A percentile compares a stretch with the other conserved stretches of the same genome.
Conservation (phyloP, 2,113 vertebrate species). For the Charina bottae region DNA sequence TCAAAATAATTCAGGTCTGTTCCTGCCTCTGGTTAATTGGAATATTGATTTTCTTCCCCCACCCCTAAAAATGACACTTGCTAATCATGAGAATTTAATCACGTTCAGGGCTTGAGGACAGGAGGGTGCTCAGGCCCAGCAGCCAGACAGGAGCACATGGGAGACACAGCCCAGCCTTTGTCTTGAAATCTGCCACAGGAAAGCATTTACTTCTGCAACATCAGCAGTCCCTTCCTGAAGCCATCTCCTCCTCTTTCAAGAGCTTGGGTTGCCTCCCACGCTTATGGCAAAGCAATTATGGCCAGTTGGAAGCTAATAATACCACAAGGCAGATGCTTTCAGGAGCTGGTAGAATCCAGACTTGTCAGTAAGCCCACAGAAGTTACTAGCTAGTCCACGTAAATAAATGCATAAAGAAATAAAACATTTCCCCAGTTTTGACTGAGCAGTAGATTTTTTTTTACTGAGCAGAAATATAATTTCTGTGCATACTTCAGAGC, state of each 20-base stretch:
- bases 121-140: neutral
- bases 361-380: neutral
- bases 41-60: conserved; percentile 12
- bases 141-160: neutral
- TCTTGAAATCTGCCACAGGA: neutral
- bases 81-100: conserved; percentile 41
- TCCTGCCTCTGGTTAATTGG: conserved; percentile 23
- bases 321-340: neutral
- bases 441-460: neutral
- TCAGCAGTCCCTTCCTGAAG: neutral
- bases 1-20: conserved; percentile 19
- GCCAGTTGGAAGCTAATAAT: neutral
- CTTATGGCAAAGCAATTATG: neutral
- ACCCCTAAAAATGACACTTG: conserved; percentile 16
- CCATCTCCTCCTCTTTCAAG: neutral
- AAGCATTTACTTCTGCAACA: neutral
- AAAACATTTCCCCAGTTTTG: neutral
- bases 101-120: neutral
- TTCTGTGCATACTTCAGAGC: neutral
- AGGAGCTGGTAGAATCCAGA: neutral
- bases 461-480: neutral
- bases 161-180: neutral
- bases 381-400: neutral
- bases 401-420: neutral
- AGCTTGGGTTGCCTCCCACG: neutral